Conservation (phyloP, 2,113 vertebrate genomes). For the Apaloderma vittatum region DNA sequence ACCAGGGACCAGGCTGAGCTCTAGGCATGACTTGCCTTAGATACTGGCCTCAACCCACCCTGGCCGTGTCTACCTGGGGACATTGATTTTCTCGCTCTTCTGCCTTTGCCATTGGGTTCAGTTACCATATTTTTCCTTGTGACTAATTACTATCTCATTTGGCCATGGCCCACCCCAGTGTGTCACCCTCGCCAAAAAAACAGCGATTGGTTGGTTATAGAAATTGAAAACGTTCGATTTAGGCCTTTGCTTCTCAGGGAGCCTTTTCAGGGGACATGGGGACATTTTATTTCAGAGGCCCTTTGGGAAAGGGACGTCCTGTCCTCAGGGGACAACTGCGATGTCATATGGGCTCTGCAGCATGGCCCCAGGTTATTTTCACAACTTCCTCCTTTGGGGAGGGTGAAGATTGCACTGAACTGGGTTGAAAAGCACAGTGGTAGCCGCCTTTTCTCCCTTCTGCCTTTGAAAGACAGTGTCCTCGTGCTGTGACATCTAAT, state of each 20-base stretch:
- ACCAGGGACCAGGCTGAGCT: not conserved
- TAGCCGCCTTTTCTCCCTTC: not conserved
- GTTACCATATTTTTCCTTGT: not conserved
- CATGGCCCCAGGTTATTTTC: not conserved
- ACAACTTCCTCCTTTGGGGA: not conserved
- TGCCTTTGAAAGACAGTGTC: slow-evolving; percentile 45
- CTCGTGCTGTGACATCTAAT: slow-evolving; percentile 29
- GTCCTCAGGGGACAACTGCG: not conserved
- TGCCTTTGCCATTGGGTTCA: not conserved
- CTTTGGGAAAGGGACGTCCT: not conserved
- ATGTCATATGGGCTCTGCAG: rapidly evolving
- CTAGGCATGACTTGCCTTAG: not conserved
- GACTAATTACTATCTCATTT: not conserved
- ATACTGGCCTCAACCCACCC: not conserved
- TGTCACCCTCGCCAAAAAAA: not conserved
- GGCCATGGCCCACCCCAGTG: not conserved
- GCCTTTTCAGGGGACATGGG: rapidly evolving
- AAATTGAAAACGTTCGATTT: not conserved
- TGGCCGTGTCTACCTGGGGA: not conserved
- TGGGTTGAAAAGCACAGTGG: slow-evolving; percentile 6
- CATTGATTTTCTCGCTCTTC: not conserved
- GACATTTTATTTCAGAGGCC: not conserved
- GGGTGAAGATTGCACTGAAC: not conserved
- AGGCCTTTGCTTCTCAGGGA: not conserved
- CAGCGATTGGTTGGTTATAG: rapidly evolving